Base-by-base conservation (phyloP, 2,797 vertebrate species). In the Aphelocoma californica region DNA sequence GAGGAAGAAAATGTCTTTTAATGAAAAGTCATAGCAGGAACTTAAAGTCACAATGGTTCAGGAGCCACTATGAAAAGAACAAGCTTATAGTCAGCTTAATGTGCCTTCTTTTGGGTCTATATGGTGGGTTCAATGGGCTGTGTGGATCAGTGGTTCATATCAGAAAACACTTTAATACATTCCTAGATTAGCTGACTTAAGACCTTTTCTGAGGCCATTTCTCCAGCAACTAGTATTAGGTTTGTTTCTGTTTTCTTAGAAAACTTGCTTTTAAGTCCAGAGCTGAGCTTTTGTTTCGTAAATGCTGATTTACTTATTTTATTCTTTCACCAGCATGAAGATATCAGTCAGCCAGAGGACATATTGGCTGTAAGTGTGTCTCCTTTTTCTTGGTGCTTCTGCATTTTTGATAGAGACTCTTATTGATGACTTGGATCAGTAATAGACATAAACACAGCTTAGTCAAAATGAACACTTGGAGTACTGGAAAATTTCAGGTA, bases 311-410 rank as follows among this genome's bases (percentile, higher is more conserved):
- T 60, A 50, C 3, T 54, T 81, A 2, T 40, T 94, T 86, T 72
- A 23, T 83, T 97, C 57, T 92, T 84, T 95, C 58, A 62, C 42
- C 97, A 98, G 95, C 97, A 98, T 96, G 98, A 99, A 98, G 99
- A 99, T 87, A 98, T 99, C 92, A 98, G 97, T 3, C 78, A 98
- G 60, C 96, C 98, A 31, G 97, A 96, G 57, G 97, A 88, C 85
- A 97, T 98, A 36, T 47, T 97, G 80, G n/a, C 96, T 18, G 98
- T 98, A 97, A 98, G 98, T 98, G 98, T 98, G 36, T 75, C 62
- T 92, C 26, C 9, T 71, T 80, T 84, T 50, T 34, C 12, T 80
- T 65, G 44, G 9, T 66, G 42, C 53, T 75, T 85, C 60, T 95
- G 40, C 3, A 3, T 87, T 87, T 88, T n/a, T 92, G 42, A 57